phyloP scores from a whole-genome alignment of 2,888 invertebrate species.

The Phymatocera aterrima region DNA sequence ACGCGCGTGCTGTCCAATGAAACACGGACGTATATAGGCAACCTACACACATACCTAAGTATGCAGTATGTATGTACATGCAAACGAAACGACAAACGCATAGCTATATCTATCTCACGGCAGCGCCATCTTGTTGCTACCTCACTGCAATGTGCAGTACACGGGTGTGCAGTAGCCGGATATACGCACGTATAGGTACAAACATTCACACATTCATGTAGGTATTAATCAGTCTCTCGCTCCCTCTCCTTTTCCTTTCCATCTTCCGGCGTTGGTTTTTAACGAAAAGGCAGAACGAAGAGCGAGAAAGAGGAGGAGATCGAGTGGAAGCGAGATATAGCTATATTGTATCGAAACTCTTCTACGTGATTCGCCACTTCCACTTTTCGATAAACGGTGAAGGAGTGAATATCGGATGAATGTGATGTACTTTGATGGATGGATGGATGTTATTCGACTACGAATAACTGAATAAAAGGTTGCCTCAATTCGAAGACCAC shows the following conservation, averaged over 20 bases:
- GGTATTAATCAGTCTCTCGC: not conserved
- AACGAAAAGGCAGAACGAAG: constrained; percentile 12
- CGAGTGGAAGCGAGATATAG: constrained; percentile 13
- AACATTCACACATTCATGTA: not conserved
- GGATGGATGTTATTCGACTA: no score
- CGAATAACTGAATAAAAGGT: no score
- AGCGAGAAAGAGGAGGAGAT: constrained; percentile 34
- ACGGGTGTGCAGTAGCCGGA: not conserved
- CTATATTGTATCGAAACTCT: constrained; percentile 29
- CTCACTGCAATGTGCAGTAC: not conserved
- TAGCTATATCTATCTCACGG: not conserved
- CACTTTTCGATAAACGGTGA: not conserved
- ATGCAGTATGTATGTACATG: not conserved
- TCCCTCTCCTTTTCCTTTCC: not conserved
- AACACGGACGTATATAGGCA: no score
- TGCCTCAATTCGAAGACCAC: no score
- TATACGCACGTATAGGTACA: not conserved
- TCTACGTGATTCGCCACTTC: constrained; percentile 25
- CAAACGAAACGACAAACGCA: no score
- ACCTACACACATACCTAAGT: not conserved
- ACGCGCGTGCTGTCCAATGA: no score
- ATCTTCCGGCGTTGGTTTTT: not conserved
- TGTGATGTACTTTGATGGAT: no score
- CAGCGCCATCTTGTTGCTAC: constrained; percentile 45
- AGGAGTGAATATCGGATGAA: no score